Percentiles rank a stretch among this genome's conserved stretches.
phyloP scores from a whole-genome alignment of 37 sponge, comb jelly and placozoan genomes.

The Tethya wilhelma region DNA sequence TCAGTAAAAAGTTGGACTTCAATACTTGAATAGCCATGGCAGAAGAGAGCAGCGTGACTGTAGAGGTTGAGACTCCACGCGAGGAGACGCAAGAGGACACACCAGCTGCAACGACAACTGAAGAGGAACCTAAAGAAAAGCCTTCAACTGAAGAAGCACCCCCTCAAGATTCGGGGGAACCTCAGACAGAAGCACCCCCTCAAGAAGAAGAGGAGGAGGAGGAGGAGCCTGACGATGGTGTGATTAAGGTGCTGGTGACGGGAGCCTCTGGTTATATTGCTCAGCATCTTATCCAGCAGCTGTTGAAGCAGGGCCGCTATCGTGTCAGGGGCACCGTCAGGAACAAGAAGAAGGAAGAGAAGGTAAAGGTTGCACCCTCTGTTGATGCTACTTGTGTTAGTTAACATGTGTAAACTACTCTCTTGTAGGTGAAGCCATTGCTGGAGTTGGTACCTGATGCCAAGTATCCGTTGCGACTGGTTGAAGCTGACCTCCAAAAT shows the following conservation, averaged over 20 bases:
- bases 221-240: conserved; percentile 41
- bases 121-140: conserved; percentile 4
- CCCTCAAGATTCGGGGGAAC: neutral
- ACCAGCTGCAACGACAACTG: neutral
- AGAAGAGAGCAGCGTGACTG: no score
- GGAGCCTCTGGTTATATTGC: conserved; percentile 93
- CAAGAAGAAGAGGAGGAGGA: conserved; percentile 31
- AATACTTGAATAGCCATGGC: no score
- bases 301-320: conserved; percentile 60
- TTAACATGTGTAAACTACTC: neutral
- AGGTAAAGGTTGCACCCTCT: conserved; percentile 10
- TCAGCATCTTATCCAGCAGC: conserved; percentile 69
- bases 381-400: neutral
- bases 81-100: no score
- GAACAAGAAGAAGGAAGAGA: conserved; percentile 64
- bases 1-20: no score
- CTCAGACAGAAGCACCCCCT: conserved; percentile 5
- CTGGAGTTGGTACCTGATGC: conserved; percentile 66
- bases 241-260: conserved; percentile 81
- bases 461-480: conserved; percentile 72
- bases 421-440: conserved; percentile 54
- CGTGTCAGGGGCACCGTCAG: conserved; percentile 88
- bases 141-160: conserved; percentile 13
- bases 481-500: conserved; percentile 80
- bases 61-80: no score